These are phyloP conservation scores for Chymomyza caudatula DNA, from an alignment of 2,888 invertebrate genomes.

Conservation along the genomic window DNA sequence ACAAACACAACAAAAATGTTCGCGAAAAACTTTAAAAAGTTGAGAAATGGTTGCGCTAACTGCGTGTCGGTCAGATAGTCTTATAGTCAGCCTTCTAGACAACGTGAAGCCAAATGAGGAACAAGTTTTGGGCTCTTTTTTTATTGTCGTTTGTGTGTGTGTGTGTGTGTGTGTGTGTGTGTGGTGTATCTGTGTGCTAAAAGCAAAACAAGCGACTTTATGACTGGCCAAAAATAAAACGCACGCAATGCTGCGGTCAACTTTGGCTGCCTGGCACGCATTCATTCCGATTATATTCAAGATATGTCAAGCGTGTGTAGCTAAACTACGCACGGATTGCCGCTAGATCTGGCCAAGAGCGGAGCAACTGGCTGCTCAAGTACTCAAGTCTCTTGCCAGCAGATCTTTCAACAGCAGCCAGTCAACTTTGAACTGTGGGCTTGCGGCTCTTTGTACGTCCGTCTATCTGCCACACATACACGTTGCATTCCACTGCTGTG, in stretches of 20 bases:
- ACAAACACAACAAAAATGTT: constrained; percentile 44
- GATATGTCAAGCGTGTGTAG: constrained; percentile 45
- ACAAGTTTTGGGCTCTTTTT: constrained; percentile 54
- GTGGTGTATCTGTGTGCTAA: constrained; percentile 16
- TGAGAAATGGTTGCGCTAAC: constrained; percentile 62
- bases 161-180: constrained; percentile 14
- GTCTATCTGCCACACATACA: constrained; percentile 4
- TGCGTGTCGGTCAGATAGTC: constrained; percentile 33
- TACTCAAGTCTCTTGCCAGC: constrained; percentile 18
- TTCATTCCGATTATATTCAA: constrained; percentile 46
- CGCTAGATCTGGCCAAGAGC: neutral
- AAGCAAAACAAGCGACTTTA: constrained; percentile 43
- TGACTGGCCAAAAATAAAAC: constrained; percentile 69
- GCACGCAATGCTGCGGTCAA: constrained; percentile 60
- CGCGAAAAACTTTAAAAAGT: constrained; percentile 67
- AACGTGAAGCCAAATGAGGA: constrained; percentile 20
- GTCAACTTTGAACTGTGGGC: constrained; percentile 62
- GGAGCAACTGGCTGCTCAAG: constrained; percentile 28
- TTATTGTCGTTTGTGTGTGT: neutral
- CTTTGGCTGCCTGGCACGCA: constrained; percentile 19
- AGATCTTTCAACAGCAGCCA: constrained; percentile 35
- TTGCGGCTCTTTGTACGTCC: neutral
- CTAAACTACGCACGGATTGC: constrained; percentile 25
- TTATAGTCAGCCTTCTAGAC: neutral
- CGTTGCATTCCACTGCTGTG: neutral